A percentile compares a stretch with the other conserved stretches of the same genome.
Conservation (phyloP, 2,113 vertebrate species). For the Pterophyllum scalare region DNA sequence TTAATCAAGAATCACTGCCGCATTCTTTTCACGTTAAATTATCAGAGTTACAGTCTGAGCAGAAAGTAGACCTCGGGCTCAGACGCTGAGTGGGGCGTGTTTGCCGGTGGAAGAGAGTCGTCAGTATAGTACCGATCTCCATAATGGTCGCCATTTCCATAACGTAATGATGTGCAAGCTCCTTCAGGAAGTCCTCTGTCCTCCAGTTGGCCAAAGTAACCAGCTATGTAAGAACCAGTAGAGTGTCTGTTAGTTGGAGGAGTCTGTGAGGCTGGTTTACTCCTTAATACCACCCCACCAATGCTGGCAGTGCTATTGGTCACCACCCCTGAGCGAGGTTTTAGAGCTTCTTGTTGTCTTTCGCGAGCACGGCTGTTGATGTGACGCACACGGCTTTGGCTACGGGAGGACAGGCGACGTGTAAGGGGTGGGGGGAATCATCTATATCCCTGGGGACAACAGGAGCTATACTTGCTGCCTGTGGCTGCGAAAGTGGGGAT, state of each 20-base stretch:
- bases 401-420: slow-evolving; percentile 92
- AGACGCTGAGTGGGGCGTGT: slow-evolving; percentile 77
- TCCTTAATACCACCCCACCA: slow-evolving; percentile 85
- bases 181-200: slow-evolving; percentile 90
- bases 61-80: slow-evolving; percentile 97
- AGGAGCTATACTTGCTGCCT: slow-evolving; percentile 9
- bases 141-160: slow-evolving; percentile 76
- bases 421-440: slow-evolving; percentile 84
- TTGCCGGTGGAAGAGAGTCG: slow-evolving; percentile 74
- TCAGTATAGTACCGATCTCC: slow-evolving; percentile 78
- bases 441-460: slow-evolving; percentile 59
- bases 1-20: slow-evolving; percentile 19
- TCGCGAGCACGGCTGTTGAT: slow-evolving; percentile 94
- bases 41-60: slow-evolving; percentile 86
- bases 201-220: slow-evolving; percentile 85
- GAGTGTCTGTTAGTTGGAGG: slow-evolving; percentile 87
- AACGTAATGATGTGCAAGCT: slow-evolving; percentile 80
- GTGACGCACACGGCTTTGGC: slow-evolving; percentile 95
- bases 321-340: slow-evolving; percentile 66
- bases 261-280: slow-evolving; percentile 78
- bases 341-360: slow-evolving; percentile 90
- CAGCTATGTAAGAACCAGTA: slow-evolving; percentile 93
- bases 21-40: neutral
- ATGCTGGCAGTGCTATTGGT: slow-evolving; percentile 15
- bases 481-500: slow-evolving; percentile 16